Conservation (phyloP, 2,888 invertebrate species). For the Panopea generosa region DNA sequence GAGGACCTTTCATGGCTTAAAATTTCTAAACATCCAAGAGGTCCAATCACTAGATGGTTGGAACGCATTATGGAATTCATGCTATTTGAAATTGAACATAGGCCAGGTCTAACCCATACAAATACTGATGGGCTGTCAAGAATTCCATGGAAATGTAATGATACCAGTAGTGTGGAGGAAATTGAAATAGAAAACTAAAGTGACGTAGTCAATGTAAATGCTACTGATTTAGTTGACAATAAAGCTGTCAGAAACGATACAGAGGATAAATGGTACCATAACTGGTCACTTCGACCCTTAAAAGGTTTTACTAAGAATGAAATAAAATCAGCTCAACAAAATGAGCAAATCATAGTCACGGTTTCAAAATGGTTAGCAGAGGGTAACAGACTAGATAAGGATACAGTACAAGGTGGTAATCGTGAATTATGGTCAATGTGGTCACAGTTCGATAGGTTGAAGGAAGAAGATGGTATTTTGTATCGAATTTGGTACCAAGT, state of each 20-base stretch:
- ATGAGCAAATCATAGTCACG: neutral
- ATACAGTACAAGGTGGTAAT: constrained; percentile 1
- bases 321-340: neutral
- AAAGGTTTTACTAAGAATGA: constrained; percentile 5
- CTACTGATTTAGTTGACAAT: too few relatives aligned
- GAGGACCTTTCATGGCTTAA: too few relatives aligned
- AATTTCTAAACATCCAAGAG: too few relatives aligned
- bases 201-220: too few relatives aligned
- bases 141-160: too few relatives aligned
- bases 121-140: too few relatives aligned
- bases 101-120: too few relatives aligned
- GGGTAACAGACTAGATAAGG: neutral
- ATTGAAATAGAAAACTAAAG: too few relatives aligned
- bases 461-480: neutral
- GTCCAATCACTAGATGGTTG: too few relatives aligned
- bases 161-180: too few relatives aligned
- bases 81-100: constrained; percentile 4
- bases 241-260: too few relatives aligned
- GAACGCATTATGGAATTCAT: neutral
- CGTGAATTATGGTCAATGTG: constrained; percentile 20
- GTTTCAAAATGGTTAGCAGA: neutral
- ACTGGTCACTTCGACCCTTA: constrained; percentile 10
- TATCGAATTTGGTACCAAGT: too few relatives aligned
- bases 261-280: neutral
- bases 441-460: constrained; percentile 1